Conservation (phyloP, 2,113 vertebrate genomes). For the Falcunculus frontatus region DNA sequence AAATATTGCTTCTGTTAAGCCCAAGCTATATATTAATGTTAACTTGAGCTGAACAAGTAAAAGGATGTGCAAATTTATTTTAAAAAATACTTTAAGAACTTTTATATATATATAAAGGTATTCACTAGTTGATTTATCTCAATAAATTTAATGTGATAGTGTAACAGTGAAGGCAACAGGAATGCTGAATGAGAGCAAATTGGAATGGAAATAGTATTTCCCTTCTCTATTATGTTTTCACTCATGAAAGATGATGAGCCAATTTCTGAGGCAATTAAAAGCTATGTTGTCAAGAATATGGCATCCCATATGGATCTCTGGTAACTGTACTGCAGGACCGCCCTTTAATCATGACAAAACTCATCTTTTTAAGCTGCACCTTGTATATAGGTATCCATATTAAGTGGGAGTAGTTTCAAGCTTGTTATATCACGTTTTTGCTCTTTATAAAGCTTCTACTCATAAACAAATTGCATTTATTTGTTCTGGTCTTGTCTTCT, state of each 20-base stretch:
- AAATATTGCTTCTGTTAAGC: not conserved
- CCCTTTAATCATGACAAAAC: not conserved
- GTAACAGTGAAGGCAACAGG: not conserved
- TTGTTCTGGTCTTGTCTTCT: not conserved
- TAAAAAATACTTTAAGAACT: not conserved
- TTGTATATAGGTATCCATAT: not conserved
- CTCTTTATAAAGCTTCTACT: not conserved
- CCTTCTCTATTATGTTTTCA: not conserved
- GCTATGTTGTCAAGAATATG: constrained; percentile 32
- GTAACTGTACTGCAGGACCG: not conserved
- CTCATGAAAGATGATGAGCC: not conserved
- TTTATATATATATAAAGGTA: not conserved
- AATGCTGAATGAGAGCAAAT: constrained; percentile 3
- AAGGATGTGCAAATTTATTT: not conserved
- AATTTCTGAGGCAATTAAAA: constrained; percentile 4
- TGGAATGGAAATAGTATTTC: not conserved
- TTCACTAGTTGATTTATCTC: not conserved
- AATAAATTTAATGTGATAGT: not conserved
- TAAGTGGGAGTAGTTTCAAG: not conserved
- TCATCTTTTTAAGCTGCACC: not conserved
- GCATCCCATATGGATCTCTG: constrained; percentile 26
- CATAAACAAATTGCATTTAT: not conserved
- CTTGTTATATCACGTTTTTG: not conserved
- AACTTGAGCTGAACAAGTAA: not conserved
- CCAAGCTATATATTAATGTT: not conserved